Evolutionary conservation across 2,888 invertebrate species (phyloP).

Genomic region (Andrena flavipes): DNA sequence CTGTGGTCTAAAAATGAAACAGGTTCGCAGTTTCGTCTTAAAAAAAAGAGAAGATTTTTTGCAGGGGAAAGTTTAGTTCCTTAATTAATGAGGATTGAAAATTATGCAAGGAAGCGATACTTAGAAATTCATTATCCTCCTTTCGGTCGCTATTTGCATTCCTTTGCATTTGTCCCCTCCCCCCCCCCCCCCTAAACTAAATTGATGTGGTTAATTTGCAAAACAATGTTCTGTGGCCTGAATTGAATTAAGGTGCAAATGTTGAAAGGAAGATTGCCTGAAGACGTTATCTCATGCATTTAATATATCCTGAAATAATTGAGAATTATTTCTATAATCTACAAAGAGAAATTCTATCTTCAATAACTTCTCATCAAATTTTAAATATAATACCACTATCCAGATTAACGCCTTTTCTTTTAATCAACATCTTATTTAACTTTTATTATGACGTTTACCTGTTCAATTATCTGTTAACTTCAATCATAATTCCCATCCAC

Average conservation of each 20-base stretch:
- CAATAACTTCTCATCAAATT: no score
- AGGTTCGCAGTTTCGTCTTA: neutral
- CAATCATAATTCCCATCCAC: neutral
- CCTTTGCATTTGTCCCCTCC: neutral
- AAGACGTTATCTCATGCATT: no score
- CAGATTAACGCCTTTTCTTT: no score
- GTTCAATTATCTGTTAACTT: neutral
- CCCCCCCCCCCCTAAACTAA: conserved; percentile 1
- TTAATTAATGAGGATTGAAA: neutral
- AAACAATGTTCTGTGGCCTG: neutral
- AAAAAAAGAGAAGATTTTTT: neutral
- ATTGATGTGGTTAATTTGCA: conserved; percentile 26
- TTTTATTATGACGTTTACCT: neutral
- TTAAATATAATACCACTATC: no score
- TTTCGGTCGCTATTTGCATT: conserved; percentile 28
- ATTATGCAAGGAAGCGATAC: neutral
- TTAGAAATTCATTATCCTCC: conserved; percentile 19
- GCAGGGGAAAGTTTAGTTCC: neutral
- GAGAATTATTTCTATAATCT: no score
- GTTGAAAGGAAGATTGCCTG: neutral
- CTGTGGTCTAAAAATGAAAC: neutral
- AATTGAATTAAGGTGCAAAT: conserved; percentile 34
- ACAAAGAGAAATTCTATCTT: no score
- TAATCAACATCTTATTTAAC: neutral
- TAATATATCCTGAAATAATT: no score